These are phyloP conservation scores for Cassiopea andromeda DNA, from an alignment of 30 jellyfish, hydroid and myxozoan species.

Conservation along the genomic window DNA sequence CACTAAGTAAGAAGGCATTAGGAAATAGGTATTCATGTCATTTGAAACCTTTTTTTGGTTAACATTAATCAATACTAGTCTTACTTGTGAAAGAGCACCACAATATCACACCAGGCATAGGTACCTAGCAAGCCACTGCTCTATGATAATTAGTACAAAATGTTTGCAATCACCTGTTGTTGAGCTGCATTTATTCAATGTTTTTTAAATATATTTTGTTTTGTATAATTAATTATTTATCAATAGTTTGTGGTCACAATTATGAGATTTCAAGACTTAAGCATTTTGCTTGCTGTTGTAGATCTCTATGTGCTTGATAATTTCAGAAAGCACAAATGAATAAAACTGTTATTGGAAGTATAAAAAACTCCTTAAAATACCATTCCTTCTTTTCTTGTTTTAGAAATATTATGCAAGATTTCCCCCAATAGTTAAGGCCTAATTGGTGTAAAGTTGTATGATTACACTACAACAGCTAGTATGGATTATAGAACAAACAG, in stretches of 20 bases:
- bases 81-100: neutral
- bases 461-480: neutral
- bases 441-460: neutral
- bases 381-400: neutral
- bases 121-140: neutral
- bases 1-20: neutral
- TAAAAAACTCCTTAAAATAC: too few species aligned
- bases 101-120: neutral
- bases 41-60: neutral
- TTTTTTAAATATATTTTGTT: neutral
- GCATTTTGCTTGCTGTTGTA: too few species aligned
- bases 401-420: neutral
- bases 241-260: too few species aligned
- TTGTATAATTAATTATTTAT: neutral
- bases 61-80: neutral
- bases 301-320: too few species aligned
- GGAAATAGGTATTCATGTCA: neutral
- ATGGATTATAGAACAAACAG: constrained; percentile 29
- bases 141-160: neutral
- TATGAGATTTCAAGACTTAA: too few species aligned
- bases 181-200: neutral
- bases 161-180: constrained; percentile 1
- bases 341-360: too few species aligned
- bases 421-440: neutral
- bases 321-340: neutral